Evolutionary conservation across 2,888 invertebrate species (phyloP), one percentile per base, ranked within the genome.

Genomic region (Lycia hirtaria): DNA sequence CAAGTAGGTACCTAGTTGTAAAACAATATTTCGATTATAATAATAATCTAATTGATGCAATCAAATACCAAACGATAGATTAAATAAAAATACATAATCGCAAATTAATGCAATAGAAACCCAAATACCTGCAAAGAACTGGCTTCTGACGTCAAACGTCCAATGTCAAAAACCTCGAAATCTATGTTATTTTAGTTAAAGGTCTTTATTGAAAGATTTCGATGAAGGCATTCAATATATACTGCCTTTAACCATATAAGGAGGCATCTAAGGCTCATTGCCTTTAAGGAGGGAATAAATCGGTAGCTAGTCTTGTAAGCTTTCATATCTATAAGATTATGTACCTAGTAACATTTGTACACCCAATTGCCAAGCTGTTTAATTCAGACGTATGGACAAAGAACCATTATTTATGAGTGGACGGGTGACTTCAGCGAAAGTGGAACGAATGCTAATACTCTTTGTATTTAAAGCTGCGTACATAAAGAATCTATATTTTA

Each of bases 381-480:
- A 52, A 62, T 53, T 59, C 51, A 47, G 53, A 53, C 56, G 54
- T 62, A 66, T 69, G 78, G 78, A 82, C 82, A 83, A 83, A 82
- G 80, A 71, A 67, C 58, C 52, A 68, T 78, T 78, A 76, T 77
- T 69, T 69, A 75, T 78, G 73, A 75, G 73, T 54, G 37, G 56
- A 55, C 65, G 62, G 54, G 64, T 67, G 66, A 56, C 60, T 56
- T 60, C 48, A 66, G 82, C 69, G 83, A 85, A 87, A 87, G 85
- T 87, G 73, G 85, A 80, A 74, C 84, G 76, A 69, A 82, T 83
- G 76, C 71, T 77, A 81, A 83, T 81, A 69, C 71, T 60, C 75
- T 78, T 80, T 81, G 75, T 80, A 79, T 79, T 73, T 71, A 77
- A 76, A 74, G 62, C 43, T 51, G 33, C 43, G 53, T 55, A 58